These are phyloP conservation scores for Cheilosia variabilis DNA, from an alignment of 2,888 invertebrate species.

Conservation along the genomic window DNA sequence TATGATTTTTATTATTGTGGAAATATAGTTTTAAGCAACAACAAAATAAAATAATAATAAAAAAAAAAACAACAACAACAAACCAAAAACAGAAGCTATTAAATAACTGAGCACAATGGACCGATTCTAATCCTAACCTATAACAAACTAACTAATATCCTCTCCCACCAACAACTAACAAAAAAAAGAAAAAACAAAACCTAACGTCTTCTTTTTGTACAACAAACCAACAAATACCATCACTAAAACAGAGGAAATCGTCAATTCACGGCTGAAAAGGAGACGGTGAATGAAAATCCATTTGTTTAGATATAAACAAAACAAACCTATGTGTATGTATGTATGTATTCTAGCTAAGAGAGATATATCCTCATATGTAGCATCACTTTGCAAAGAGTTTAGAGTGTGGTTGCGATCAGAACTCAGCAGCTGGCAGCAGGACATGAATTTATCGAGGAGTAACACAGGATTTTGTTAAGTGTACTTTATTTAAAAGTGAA, in stretches of 20 bases:
- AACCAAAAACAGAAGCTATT: constrained; percentile 40
- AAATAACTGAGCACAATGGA: constrained; percentile 47
- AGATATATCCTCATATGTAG: constrained; percentile 39
- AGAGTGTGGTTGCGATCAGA: constrained; percentile 4
- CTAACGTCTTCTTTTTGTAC: constrained; percentile 21
- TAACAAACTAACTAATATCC: constrained; percentile 21
- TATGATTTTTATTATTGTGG: constrained; percentile 72
- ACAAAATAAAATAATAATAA: constrained; percentile 57
- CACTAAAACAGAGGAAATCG: not conserved
- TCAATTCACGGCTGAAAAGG: not conserved
- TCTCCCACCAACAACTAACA: constrained; percentile 54
- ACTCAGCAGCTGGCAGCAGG: not conserved
- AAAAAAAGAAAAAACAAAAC: not conserved
- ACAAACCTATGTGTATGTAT: constrained; percentile 38
- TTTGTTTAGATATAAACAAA: constrained; percentile 18
- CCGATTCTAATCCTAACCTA: constrained; percentile 8
- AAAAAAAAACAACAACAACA: constrained; percentile 45
- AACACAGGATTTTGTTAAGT: constrained; percentile 20
- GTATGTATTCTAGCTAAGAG: constrained; percentile 50
- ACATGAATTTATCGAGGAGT: constrained; percentile 22
- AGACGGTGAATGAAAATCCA: constrained; percentile 3
- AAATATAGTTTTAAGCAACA: constrained; percentile 71
- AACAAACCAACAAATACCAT: not conserved
- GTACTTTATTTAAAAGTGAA: constrained; percentile 20
- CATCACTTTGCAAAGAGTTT: not conserved